These are phyloP conservation scores for Formica exsecta DNA, from an alignment of 1,140 invertebrate species.

Conservation along the genomic window DNA sequence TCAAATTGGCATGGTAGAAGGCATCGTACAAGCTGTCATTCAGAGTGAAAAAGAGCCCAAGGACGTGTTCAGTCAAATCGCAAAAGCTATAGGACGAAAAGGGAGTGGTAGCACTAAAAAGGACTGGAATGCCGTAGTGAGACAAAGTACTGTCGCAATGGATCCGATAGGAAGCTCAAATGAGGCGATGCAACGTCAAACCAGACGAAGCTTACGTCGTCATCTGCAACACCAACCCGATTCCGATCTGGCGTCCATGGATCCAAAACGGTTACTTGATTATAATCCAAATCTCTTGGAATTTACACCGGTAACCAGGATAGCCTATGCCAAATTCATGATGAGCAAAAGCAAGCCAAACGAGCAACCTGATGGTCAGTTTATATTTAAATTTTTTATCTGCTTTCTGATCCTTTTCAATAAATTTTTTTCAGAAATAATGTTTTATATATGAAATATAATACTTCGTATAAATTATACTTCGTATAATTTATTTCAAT, in stretches of 20 bases:
- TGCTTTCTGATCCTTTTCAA: background rate
- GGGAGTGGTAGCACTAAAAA: constrained; percentile 89
- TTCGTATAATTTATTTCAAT: background rate
- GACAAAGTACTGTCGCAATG: constrained; percentile 89
- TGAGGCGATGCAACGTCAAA: constrained; percentile 88
- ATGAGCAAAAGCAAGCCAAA: constrained; percentile 86
- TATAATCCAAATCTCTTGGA: constrained; percentile 93
- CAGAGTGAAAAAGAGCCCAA: constrained; percentile 89
- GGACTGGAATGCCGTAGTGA: constrained; percentile 94
- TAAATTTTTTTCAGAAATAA: background rate
- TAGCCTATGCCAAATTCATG: constrained; percentile 95
- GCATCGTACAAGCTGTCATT: constrained; percentile 91
- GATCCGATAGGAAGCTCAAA: constrained; percentile 93
- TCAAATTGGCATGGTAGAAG: constrained; percentile 95
- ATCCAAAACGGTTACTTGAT: constrained; percentile 90
- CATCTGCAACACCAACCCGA: constrained; percentile 89
- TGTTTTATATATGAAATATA: background rate
- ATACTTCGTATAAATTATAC: background rate
- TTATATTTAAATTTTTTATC: background rate
- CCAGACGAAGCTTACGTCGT: constrained; percentile 90
- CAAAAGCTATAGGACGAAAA: constrained; percentile 91
- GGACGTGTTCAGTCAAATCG: constrained; percentile 93
- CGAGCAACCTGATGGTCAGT: background rate
- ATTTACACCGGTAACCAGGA: constrained; percentile 91
- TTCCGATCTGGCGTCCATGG: constrained; percentile 87